Conservation (phyloP, 2,113 vertebrate genomes). For the Podocnemis expansa region DNA sequence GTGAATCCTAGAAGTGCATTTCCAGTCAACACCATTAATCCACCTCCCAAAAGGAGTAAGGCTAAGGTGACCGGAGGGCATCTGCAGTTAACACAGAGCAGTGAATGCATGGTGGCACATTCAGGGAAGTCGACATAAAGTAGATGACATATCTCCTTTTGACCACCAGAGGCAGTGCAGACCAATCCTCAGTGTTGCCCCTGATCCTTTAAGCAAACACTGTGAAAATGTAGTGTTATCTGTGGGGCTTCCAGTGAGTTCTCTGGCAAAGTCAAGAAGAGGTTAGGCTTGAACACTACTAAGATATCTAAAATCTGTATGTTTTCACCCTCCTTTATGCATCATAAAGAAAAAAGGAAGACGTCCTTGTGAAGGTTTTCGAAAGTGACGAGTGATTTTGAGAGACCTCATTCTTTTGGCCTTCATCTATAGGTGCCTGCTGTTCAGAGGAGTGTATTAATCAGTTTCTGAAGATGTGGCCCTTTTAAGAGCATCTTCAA, state of each 20-base stretch:
- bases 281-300: not conserved
- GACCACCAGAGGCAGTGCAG: no score
- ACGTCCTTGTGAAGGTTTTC: not conserved
- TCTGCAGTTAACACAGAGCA: no score
- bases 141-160: no score
- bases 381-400: not conserved
- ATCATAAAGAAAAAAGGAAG: not conserved
- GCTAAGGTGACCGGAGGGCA: no score
- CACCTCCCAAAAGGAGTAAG: no score
- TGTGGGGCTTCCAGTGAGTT: not conserved
- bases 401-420: not conserved
- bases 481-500: not conserved
- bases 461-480: not conserved
- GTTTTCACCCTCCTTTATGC: not conserved
- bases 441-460: not conserved
- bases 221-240: not conserved
- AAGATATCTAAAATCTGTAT: not conserved
- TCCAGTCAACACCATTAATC: no score
- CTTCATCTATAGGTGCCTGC: not conserved
- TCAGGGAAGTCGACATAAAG: no score
- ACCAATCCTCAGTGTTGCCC: no score
- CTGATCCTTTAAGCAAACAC: not conserved
- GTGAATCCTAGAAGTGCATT: no score
- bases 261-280: not conserved
- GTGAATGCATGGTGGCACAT: no score